Evolutionary conservation across 1,140 invertebrate species (phyloP).

Genomic region (Pseudomyrmex sp.): DNA sequence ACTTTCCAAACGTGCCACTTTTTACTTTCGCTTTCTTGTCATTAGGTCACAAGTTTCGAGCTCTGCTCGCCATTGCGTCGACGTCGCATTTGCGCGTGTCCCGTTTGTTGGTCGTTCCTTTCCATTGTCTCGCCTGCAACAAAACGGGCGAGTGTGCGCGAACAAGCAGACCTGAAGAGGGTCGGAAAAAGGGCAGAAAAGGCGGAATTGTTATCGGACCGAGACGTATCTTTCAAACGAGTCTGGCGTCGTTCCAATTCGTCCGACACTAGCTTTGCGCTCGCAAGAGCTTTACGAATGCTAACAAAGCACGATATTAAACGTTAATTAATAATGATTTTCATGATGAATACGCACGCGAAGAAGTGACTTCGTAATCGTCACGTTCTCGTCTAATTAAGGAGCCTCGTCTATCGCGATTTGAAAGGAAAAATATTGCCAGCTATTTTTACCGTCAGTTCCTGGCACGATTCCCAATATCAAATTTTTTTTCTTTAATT

Average conservation of each 20-base stretch:
- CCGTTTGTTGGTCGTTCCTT: conserved; percentile 4
- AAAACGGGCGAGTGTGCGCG: conserved; percentile 30
- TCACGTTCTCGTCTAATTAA: conserved; percentile 61
- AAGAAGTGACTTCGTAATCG: not conserved
- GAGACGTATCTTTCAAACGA: conserved; percentile 33
- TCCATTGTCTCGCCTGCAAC: conserved; percentile 40
- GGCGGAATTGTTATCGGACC: conserved; percentile 62
- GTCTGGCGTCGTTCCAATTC: conserved; percentile 51
- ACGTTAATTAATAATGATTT: conserved; percentile 70
- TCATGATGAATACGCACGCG: conserved; percentile 39
- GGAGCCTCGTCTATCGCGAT: not conserved
- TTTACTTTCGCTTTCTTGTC: conserved; percentile 36
- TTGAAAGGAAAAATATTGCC: conserved; percentile 18
- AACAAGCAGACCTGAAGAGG: conserved; percentile 6
- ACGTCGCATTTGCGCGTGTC: conserved; percentile 8
- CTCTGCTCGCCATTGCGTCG: not conserved
- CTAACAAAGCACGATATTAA: conserved; percentile 70
- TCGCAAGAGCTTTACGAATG: conserved; percentile 4
- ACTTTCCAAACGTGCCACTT: conserved; percentile 1
- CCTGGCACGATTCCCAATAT: conserved; percentile 43
- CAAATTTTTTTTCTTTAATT: conserved; percentile 4
- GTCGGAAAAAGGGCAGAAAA: conserved; percentile 32
- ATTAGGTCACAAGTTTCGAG: conserved; percentile 32
- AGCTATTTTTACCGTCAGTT: conserved; percentile 16
- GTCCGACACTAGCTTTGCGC: conserved; percentile 34